phyloP scores from a whole-genome alignment of 2,888 invertebrate genomes.

The Myathropa florea region DNA sequence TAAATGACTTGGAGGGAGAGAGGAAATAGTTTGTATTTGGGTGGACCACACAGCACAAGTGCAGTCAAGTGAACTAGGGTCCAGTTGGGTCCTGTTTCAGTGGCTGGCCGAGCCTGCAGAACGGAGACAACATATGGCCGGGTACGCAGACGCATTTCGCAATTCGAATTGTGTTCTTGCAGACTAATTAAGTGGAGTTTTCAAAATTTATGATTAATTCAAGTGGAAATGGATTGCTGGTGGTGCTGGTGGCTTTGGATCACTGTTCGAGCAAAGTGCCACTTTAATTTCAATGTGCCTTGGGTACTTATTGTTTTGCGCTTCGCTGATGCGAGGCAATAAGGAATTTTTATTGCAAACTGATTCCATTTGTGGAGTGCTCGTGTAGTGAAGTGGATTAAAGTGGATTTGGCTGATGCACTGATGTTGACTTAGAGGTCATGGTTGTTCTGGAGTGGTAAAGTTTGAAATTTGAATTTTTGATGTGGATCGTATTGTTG shows the following conservation, averaged over 20 bases:
- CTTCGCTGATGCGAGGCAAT: slow-evolving; percentile 38
- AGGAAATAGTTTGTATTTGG: slow-evolving; percentile 19
- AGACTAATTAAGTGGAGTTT: slow-evolving; percentile 50
- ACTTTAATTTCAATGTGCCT: slow-evolving; percentile 63
- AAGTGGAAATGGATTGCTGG: slow-evolving; percentile 46
- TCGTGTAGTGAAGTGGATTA: slow-evolving; percentile 43
- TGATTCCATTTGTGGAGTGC: slow-evolving; percentile 28
- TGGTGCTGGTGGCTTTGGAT: slow-evolving; percentile 26
- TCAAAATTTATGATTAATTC: slow-evolving; percentile 59
- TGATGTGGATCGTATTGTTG: not conserved
- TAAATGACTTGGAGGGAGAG: slow-evolving; percentile 12
- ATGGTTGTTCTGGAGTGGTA: not conserved
- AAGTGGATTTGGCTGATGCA: slow-evolving; percentile 48
- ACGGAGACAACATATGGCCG: slow-evolving; percentile 38
- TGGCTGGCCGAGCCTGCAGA: not conserved
- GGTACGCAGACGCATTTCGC: slow-evolving; percentile 39
- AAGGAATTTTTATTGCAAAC: slow-evolving; percentile 62
- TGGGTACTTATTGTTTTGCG: slow-evolving; percentile 50
- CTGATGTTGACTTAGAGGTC: slow-evolving; percentile 37
- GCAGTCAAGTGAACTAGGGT: slow-evolving; percentile 38
- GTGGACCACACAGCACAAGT: slow-evolving; percentile 59
- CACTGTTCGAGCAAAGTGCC: slow-evolving; percentile 60
- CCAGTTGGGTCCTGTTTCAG: not conserved
- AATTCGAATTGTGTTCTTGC: slow-evolving; percentile 47
- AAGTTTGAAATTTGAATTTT: not conserved